Conservation (phyloP, 2,888 invertebrate species). For the Lithophane semibrunnea region DNA sequence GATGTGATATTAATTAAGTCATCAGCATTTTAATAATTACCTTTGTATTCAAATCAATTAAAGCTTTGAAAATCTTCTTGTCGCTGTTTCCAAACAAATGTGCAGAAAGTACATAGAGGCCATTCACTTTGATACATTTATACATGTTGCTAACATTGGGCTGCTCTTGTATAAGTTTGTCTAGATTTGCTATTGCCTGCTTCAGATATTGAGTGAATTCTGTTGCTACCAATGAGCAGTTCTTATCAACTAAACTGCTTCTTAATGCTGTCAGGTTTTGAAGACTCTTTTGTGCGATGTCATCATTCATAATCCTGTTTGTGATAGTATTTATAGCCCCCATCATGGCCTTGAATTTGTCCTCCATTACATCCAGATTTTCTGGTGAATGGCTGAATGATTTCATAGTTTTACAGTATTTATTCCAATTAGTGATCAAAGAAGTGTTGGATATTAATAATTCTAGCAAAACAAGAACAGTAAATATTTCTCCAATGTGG, state of each 20-base stretch:
- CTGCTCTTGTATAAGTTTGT: slow-evolving; percentile 88
- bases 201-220: slow-evolving; percentile 93
- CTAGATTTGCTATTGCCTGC: slow-evolving; percentile 91
- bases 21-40: slow-evolving; percentile 78
- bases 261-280: slow-evolving; percentile 84
- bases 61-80: slow-evolving; percentile 93
- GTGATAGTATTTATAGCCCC: slow-evolving; percentile 93
- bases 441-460: slow-evolving; percentile 85
- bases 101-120: slow-evolving; percentile 92
- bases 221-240: slow-evolving; percentile 83
- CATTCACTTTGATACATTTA: slow-evolving; percentile 92
- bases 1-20: not conserved
- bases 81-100: slow-evolving; percentile 94
- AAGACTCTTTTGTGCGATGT: slow-evolving; percentile 92
- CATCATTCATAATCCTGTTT: slow-evolving; percentile 92
- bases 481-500: slow-evolving; percentile 92
- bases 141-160: slow-evolving; percentile 89
- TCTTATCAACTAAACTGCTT: slow-evolving; percentile 86
- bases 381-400: slow-evolving; percentile 92
- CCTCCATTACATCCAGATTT: slow-evolving; percentile 90
- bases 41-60: slow-evolving; percentile 95
- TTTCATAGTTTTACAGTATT: slow-evolving; percentile 94
- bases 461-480: slow-evolving; percentile 93
- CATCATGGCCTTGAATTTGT: slow-evolving; percentile 92
- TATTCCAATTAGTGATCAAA: slow-evolving; percentile 92